phyloP scores from a whole-genome alignment of 2,797 vertebrate species.

The Acanthopagrus latus region DNA sequence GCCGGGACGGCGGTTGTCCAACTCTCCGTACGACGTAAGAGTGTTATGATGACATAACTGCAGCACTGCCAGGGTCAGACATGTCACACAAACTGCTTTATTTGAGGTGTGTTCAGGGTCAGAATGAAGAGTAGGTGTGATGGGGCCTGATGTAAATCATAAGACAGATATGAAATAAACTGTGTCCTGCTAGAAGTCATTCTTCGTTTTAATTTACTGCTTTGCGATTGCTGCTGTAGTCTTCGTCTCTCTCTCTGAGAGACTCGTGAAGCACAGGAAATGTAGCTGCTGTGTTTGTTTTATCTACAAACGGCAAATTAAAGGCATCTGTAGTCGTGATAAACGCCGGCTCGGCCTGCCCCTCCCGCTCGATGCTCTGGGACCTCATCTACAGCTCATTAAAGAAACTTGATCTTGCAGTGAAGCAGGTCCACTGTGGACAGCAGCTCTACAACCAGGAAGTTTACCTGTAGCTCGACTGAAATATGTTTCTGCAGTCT shows the following conservation, averaged over 20 bases:
- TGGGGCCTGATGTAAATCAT: not conserved
- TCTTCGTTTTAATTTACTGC: too few relatives aligned
- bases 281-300: not conserved
- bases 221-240: not conserved
- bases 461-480: not conserved
- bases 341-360: constrained; percentile 4
- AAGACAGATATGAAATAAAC: not conserved
- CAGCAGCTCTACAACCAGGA: not conserved
- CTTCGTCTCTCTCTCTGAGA: not conserved
- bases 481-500: not conserved
- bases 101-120: not conserved
- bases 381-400: constrained; percentile 18
- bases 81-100: not conserved
- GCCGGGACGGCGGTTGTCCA: not conserved
- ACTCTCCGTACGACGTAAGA: not conserved
- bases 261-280: constrained; percentile 16
- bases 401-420: constrained; percentile 19
- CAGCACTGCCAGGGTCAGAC: not conserved
- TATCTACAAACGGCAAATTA: not conserved
- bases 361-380: not conserved
- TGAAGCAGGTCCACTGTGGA: not conserved
- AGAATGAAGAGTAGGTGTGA: not conserved
- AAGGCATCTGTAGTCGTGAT: not conserved
- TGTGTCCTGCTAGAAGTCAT: not conserved
- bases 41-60: too few relatives aligned